phyloP scores from a whole-genome alignment of 2,888 invertebrate genomes.

The Tanytarsus gracilentus region DNA sequence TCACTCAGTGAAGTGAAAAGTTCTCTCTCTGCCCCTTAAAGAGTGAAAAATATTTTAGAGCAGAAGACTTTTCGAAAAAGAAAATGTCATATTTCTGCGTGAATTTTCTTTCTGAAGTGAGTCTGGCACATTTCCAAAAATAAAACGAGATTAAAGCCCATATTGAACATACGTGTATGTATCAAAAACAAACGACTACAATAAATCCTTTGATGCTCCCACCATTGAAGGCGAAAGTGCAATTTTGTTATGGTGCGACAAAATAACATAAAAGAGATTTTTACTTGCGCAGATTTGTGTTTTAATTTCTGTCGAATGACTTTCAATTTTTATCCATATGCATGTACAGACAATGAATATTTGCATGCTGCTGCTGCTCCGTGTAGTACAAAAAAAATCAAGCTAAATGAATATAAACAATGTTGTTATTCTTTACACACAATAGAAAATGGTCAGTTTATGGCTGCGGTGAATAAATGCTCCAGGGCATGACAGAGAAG shows the following conservation, averaged over 20 bases:
- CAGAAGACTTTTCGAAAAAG: not conserved
- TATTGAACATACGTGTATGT: too few relatives aligned
- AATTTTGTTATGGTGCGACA: not conserved
- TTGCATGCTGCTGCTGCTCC: not conserved
- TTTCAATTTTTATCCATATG: not conserved
- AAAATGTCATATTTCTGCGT: constrained; percentile 7
- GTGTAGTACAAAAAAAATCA: not conserved
- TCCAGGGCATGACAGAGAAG: too few relatives aligned
- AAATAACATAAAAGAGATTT: not conserved
- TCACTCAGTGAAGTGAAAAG: too few relatives aligned
- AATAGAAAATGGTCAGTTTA: not conserved
- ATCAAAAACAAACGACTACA: constrained; percentile 19
- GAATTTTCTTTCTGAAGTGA: constrained; percentile 1
- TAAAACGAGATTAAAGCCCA: constrained; percentile 17
- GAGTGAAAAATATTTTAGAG: not conserved
- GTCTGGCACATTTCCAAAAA: constrained; percentile 23
- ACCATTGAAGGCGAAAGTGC: constrained; percentile 19
- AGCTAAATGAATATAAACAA: constrained; percentile 9
- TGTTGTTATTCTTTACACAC: not conserved
- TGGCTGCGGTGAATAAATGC: too few relatives aligned
- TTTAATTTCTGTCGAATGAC: not conserved
- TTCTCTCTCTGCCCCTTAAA: too few relatives aligned
- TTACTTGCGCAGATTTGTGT: not conserved
- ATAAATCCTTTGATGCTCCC: constrained; percentile 20
- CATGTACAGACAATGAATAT: constrained; percentile 11